phyloP scores from a whole-genome alignment of 2,888 invertebrate species.

The Polyploca ridens region DNA sequence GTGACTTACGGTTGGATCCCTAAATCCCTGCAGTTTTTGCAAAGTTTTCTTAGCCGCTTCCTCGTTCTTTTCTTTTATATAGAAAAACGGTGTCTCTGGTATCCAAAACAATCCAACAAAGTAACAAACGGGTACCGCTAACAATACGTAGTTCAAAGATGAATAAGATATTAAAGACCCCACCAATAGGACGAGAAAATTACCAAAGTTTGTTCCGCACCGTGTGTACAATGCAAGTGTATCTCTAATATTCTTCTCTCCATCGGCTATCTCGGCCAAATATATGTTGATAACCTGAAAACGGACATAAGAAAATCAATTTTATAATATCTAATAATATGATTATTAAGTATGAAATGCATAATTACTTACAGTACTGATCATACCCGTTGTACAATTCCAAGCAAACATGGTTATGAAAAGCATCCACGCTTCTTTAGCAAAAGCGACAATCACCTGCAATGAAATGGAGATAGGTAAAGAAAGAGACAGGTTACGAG shows the following conservation, averaged over 20 bases:
- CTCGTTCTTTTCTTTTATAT: slow-evolving; percentile 76
- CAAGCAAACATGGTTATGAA: slow-evolving; percentile 75
- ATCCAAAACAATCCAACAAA: slow-evolving; percentile 79
- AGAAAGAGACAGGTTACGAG: no score
- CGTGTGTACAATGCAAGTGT: slow-evolving; percentile 60
- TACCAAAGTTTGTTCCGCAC: slow-evolving; percentile 70
- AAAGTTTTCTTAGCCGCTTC: slow-evolving; percentile 72
- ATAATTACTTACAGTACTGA: slow-evolving; percentile 63
- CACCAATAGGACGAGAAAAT: slow-evolving; percentile 62
- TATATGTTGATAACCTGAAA: slow-evolving; percentile 77
- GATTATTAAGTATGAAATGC: neutral
- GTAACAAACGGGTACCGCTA: slow-evolving; percentile 73
- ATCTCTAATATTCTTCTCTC: slow-evolving; percentile 65
- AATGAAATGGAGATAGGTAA: slow-evolving; percentile 28
- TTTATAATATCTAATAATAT: neutral
- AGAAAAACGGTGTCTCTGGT: slow-evolving; percentile 85
- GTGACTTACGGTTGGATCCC: slow-evolving; percentile 49
- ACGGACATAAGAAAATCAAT: neutral
- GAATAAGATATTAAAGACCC: slow-evolving; percentile 71
- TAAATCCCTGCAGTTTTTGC: slow-evolving; percentile 61
- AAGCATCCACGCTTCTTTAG: slow-evolving; percentile 69
- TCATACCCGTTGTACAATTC: slow-evolving; percentile 81
- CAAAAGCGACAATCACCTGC: slow-evolving; percentile 70
- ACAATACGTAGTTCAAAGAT: slow-evolving; percentile 67
- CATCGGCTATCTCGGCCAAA: slow-evolving; percentile 75